phyloP scores from a whole-genome alignment of 2,113 vertebrate species.

The Phylloscopus whistleri region DNA sequence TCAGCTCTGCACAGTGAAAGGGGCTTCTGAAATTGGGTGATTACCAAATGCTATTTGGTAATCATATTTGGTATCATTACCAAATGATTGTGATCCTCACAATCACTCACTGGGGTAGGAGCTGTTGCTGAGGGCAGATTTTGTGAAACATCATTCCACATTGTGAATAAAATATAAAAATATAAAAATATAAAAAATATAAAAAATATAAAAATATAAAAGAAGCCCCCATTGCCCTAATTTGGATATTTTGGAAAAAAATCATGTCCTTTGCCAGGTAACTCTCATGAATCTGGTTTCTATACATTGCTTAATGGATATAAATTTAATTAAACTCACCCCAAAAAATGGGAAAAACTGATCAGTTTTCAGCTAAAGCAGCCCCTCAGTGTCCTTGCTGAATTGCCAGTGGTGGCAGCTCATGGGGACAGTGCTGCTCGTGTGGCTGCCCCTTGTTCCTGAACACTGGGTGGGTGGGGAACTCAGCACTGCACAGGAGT shows the following conservation, averaged over 20 bases:
- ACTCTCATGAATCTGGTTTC: background rate
- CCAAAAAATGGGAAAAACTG: background rate
- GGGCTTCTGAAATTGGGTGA: background rate
- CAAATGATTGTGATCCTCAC: background rate
- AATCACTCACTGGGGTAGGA: background rate
- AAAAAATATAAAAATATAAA: background rate
- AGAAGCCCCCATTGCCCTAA: background rate
- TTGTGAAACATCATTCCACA: background rate
- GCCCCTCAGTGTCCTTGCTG: background rate
- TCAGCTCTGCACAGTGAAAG: background rate
- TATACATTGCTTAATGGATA: background rate
- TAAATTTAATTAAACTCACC: background rate
- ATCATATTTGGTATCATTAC: too few relatives aligned
- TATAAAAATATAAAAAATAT: background rate
- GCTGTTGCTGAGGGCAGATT: background rate
- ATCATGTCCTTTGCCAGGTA: background rate
- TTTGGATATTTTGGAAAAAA: background rate
- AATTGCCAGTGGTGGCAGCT: background rate
- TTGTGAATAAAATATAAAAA: background rate
- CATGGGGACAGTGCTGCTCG: background rate
- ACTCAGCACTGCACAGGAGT: background rate
- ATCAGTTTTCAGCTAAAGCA: background rate
- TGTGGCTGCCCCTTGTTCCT: background rate
- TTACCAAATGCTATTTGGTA: too few relatives aligned
- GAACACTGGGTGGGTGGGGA: fast-evolving